phyloP scores from a whole-genome alignment of 2,888 invertebrate species.

The Nomada lathburiana region DNA sequence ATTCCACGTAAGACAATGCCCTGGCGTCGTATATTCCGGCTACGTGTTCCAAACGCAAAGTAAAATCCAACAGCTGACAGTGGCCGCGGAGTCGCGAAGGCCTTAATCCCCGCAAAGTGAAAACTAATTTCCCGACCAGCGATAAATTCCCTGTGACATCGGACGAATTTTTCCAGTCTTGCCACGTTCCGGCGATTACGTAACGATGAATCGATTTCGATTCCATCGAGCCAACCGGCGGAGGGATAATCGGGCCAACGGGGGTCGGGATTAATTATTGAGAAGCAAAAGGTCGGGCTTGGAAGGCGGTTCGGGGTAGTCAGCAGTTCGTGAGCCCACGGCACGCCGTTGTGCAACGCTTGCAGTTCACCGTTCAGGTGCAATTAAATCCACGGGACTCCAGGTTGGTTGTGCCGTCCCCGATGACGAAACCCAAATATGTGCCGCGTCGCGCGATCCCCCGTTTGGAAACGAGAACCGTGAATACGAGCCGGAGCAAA shows the following conservation, averaged over 20 bases:
- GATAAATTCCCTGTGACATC: conserved; percentile 11
- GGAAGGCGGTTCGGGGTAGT: conserved; percentile 44
- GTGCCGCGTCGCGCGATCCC: conserved; percentile 26
- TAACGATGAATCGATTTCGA: conserved; percentile 45
- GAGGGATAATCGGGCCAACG: conserved; percentile 51
- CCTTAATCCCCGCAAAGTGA: conserved; percentile 25
- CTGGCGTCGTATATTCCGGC: no score
- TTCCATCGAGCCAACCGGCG: conserved; percentile 15
- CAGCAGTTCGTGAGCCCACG: conserved; percentile 61
- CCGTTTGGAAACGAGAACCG: conserved; percentile 3
- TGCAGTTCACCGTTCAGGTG: conserved; percentile 46
- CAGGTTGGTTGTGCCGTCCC: conserved; percentile 21
- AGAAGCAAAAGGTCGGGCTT: conserved; percentile 56
- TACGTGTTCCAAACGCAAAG: no score
- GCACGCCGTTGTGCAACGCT: conserved; percentile 41
- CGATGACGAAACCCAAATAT: conserved; percentile 54
- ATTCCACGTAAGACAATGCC: no score
- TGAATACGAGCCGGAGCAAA: not conserved
- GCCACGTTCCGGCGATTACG: conserved; percentile 35
- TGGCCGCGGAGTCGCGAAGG: not conserved
- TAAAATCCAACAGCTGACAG: not conserved
- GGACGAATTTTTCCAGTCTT: conserved; percentile 10
- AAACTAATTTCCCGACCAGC: conserved; percentile 21
- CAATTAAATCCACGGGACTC: conserved; percentile 55
- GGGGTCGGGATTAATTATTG: conserved; percentile 57